phyloP scores from a whole-genome alignment of 1,140 invertebrate genomes.

The Meteorus sp. region DNA sequence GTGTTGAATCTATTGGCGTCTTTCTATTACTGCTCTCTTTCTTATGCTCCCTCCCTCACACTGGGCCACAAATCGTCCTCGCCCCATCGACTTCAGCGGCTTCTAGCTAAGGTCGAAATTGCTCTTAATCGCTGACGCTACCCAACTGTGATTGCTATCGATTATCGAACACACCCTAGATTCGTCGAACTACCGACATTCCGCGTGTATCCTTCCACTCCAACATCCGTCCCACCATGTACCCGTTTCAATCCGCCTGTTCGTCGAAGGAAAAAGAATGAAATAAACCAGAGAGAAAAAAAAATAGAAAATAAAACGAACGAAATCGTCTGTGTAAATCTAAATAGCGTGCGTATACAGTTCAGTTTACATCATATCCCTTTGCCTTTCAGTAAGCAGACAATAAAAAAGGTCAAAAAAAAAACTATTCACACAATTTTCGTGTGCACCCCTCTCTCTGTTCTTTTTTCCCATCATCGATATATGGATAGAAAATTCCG shows the following conservation, averaged over 20 bases:
- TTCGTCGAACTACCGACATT: neutral
- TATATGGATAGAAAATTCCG: too few species aligned
- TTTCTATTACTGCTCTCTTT: too few species aligned
- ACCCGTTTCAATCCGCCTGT: neutral
- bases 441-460: too few species aligned
- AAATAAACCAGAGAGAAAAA: neutral
- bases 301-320: neutral
- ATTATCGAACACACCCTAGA: constrained; percentile 19
- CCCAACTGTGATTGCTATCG: constrained; percentile 9
- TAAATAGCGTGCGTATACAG: too few species aligned
- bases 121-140: constrained; percentile 21
- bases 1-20: neutral
- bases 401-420: too few species aligned
- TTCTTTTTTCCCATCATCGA: too few species aligned
- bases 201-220: neutral
- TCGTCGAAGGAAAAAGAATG: too few species aligned
- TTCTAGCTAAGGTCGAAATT: constrained; percentile 16
- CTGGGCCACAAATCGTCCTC: constrained; percentile 6
- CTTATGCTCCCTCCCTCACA: too few species aligned
- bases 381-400: too few species aligned
- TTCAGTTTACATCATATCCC: too few species aligned
- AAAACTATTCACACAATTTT: too few species aligned
- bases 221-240: neutral
- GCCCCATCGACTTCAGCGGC: constrained; percentile 5
- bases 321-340: too few species aligned